These are phyloP conservation scores for Clarias fuscus DNA, from an alignment of 2,797 vertebrate species.

Conservation along the genomic window DNA sequence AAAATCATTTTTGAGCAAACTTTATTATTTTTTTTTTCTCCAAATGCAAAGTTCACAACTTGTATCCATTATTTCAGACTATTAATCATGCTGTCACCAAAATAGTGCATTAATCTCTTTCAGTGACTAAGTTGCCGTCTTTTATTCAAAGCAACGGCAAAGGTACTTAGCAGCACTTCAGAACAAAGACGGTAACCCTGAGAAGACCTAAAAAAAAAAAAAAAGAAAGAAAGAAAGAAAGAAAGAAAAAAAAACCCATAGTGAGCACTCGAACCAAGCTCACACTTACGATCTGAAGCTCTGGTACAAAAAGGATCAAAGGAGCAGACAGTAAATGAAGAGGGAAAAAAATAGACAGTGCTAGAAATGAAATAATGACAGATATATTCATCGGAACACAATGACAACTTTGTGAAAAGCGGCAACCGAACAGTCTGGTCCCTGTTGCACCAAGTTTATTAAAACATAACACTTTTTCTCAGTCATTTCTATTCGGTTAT, in stretches of 20 bases:
- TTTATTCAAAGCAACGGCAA: slow-evolving; percentile 19
- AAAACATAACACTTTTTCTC: slow-evolving; percentile 88
- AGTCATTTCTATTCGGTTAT: slow-evolving; percentile 90
- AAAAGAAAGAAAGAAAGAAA: slow-evolving; percentile 39
- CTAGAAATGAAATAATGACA: slow-evolving; percentile 74
- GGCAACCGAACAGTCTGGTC: slow-evolving; percentile 78
- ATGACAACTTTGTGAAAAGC: slow-evolving; percentile 79
- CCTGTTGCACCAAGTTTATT: slow-evolving; percentile 89
- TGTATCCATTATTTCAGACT: slow-evolving; percentile 37
- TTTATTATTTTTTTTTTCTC: slow-evolving; percentile 3
- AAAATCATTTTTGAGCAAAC: slow-evolving; percentile 64
- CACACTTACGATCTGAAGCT: slow-evolving; percentile 20
- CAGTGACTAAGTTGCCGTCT: slow-evolving; percentile 36
- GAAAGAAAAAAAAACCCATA: background rate
- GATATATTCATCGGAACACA: slow-evolving; percentile 86
- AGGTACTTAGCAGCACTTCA: slow-evolving; percentile 42
- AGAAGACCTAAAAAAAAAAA: slow-evolving; percentile 34
- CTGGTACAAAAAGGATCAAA: slow-evolving; percentile 36
- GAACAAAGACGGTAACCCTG: slow-evolving; percentile 38
- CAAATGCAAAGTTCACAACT: slow-evolving; percentile 45
- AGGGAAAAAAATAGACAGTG: slow-evolving; percentile 20
- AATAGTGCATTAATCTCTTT: slow-evolving; percentile 48
- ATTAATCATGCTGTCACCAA: slow-evolving; percentile 50
- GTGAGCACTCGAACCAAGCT: slow-evolving; percentile 34
- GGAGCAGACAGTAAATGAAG: slow-evolving; percentile 71